Conservation (phyloP, 2,888 invertebrate genomes). For the Hanleya hanleyi region DNA sequence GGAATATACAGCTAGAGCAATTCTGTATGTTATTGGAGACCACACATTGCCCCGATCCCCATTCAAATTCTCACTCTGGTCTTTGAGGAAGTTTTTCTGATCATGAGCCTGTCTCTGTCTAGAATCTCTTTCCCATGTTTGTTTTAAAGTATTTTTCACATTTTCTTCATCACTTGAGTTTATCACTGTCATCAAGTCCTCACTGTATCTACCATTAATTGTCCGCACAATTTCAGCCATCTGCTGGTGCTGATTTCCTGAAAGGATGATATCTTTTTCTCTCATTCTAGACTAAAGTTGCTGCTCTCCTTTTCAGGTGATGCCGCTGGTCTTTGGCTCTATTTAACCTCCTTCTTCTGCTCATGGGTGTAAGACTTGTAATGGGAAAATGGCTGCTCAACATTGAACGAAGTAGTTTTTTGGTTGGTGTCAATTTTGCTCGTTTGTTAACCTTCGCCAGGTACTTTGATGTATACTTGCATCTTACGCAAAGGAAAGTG, state of each 20-base stretch:
- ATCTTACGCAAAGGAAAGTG: neutral
- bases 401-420: neutral
- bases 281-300: neutral
- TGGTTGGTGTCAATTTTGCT: neutral
- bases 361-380: neutral
- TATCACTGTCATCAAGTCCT: neutral
- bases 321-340: neutral
- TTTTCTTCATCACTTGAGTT: neutral
- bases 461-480: neutral
- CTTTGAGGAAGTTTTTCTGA: neutral
- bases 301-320: neutral
- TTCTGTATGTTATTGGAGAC: neutral
- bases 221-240: neutral
- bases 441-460: neutral
- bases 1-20: neutral
- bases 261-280: neutral
- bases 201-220: neutral
- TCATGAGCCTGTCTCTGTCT: neutral
- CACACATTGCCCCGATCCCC: neutral
- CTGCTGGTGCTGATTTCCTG: neutral
- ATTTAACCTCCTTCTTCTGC: neutral
- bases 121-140: neutral
- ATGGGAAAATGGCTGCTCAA: neutral
- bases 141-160: neutral
- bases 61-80: neutral